Base-by-base conservation (phyloP, 2,113 vertebrate species). In the Pseudorectes ferrugineus region DNA sequence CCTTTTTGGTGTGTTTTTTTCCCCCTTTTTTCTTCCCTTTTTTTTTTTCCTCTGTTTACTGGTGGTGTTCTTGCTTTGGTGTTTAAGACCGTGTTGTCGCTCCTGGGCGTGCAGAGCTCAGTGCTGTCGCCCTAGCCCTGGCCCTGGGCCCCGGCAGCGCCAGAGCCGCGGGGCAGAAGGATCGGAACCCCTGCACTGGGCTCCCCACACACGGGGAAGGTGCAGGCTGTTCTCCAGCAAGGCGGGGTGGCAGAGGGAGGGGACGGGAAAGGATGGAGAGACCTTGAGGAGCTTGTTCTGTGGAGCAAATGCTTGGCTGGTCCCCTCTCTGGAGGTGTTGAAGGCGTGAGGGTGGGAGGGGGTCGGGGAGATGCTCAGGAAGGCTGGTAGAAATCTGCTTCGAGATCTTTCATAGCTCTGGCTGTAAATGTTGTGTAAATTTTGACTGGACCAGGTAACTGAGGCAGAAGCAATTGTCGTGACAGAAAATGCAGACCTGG, bases 401-500 rank as follows among this genome's bases (percentile, higher is more conserved):
- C 1, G 24, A 61, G 36, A 48, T 61, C 35, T 61, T 71, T 43
- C n/a, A 24, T 24, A 58, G 63, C 74, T 61, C 71, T 12, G 81
- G 35, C 54, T 74, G 9, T 61, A 49, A 92, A 76, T 46, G 59
- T 61, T 58, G 57, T 36, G 57, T 36, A 36, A 36, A 59, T 82
- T 93, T 90, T 63, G 92, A 20, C 83, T 52, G 86, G 68, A 42
- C 45, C 42, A 54, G 88, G 51, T 81, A 57, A 89, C 62, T 9
- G 90, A 94, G 73, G 85, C 93, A 90, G 93, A 93, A 94, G 67
- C 16, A 77, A 80, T 74, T 46, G 19, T 7, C 59, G 78, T 80
- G 86, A 45, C 77, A 86, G 75, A 16, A 46, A 48, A 31, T 63
- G 65, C 49, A 87, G 83, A 54, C 49, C 24, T 54, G 84, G 54